These are phyloP conservation scores for Syngnathus floridae DNA, from an alignment of 2,113 vertebrate genomes.

Conservation along the genomic window DNA sequence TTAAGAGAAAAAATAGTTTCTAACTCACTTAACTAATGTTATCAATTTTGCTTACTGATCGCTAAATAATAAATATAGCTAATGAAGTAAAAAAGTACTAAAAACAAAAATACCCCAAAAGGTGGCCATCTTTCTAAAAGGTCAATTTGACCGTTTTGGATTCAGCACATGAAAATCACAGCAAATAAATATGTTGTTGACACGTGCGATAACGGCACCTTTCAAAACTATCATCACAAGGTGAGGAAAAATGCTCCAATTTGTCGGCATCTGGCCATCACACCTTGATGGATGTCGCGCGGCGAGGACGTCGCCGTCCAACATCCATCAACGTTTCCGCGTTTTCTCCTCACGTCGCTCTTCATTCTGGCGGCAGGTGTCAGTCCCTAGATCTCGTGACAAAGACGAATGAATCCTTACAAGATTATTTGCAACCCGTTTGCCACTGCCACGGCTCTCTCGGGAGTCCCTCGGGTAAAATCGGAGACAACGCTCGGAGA, in stretches of 20 bases:
- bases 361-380: neutral
- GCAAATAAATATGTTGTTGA: too few species aligned
- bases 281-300: slow-evolving; percentile 50
- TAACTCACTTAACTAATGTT: too few species aligned
- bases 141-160: too few species aligned
- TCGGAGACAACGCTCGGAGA: slow-evolving; percentile 41
- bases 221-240: neutral
- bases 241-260: neutral
- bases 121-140: too few species aligned
- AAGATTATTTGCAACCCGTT: slow-evolving; percentile 40
- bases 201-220: neutral
- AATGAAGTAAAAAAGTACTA: too few species aligned
- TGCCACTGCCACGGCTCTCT: slow-evolving; percentile 46
- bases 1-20: too few species aligned
- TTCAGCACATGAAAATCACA: too few species aligned
- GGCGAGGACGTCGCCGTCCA: slow-evolving; percentile 46
- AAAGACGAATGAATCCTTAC: slow-evolving; percentile 29
- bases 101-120: too few species aligned
- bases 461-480: slow-evolving; percentile 59
- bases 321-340: slow-evolving; percentile 35
- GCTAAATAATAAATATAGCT: too few species aligned
- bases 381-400: slow-evolving; percentile 16
- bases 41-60: too few species aligned
- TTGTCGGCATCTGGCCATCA: slow-evolving; percentile 46
- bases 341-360: neutral